Conservation (phyloP, 2,888 invertebrate genomes). For the Chromoteleia sp. region DNA sequence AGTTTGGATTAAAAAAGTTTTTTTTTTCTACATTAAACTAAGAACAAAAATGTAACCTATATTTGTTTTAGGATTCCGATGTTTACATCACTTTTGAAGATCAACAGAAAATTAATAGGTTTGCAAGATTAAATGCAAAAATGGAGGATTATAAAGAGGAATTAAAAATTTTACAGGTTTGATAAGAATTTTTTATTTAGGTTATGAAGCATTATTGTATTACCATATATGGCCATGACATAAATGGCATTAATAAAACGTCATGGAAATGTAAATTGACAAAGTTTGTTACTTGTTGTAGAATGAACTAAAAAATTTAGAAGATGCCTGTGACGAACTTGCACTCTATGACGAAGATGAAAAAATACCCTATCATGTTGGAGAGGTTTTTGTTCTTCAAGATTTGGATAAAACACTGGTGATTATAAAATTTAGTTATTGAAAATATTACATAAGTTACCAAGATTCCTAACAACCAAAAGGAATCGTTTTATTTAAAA, state of each 20-base stretch:
- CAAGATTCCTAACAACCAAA: too few species aligned
- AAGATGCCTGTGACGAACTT: slow-evolving; percentile 96
- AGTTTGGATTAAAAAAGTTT: slow-evolving; percentile 33
- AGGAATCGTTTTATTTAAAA: too few species aligned
- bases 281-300: slow-evolving; percentile 7
- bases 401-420: slow-evolving; percentile 89
- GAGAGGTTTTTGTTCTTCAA: slow-evolving; percentile 95
- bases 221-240: slow-evolving; percentile 78
- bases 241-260: too few species aligned
- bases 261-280: too few species aligned
- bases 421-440: background rate
- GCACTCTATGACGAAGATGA: slow-evolving; percentile 91
- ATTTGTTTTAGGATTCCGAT: slow-evolving; percentile 89
- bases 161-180: slow-evolving; percentile 91
- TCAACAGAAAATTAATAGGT: slow-evolving; percentile 98
- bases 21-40: background rate
- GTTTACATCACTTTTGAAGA: slow-evolving; percentile 98
- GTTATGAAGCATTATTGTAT: slow-evolving; percentile 27
- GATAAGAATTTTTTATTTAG: background rate
- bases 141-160: slow-evolving; percentile 96
- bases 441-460: too few species aligned
- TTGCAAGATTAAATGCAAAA: slow-evolving; percentile 96
- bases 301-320: slow-evolving; percentile 96
- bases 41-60: slow-evolving; percentile 70
- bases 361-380: slow-evolving; percentile 93